Conservation (phyloP, 2,888 invertebrate genomes). For the Lycaena phlaeas region DNA sequence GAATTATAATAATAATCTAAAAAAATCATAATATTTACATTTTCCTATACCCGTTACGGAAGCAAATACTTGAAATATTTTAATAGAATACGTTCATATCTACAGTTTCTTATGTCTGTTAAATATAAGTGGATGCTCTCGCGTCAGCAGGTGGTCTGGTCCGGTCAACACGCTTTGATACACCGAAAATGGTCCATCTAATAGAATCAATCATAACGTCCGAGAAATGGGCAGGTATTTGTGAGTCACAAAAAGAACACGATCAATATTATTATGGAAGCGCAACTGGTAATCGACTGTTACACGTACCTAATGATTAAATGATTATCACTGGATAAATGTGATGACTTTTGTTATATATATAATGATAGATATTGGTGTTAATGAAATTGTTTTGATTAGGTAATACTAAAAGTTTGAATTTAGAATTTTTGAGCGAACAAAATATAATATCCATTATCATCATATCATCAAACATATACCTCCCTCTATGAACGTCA, state of each 20-base stretch:
- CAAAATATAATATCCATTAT: no score
- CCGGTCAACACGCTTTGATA: constrained; percentile 62
- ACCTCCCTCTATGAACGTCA: no score
- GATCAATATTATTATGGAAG: constrained; percentile 20
- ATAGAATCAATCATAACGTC: constrained; percentile 65
- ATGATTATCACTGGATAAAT: background rate
- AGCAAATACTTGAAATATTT: no score
- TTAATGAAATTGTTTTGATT: no score
- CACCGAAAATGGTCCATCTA: constrained; percentile 56
- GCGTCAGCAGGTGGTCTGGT: constrained; percentile 55
- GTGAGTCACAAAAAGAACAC: constrained; percentile 26
- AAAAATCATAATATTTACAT: background rate
- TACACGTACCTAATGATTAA: background rate
- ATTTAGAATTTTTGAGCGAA: background rate
- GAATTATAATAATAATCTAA: no score
- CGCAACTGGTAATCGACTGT: background rate
- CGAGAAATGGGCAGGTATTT: constrained; percentile 27
- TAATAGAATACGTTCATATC: constrained; percentile 27
- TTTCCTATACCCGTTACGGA: no score
- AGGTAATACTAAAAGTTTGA: no score
- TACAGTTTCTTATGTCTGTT: constrained; percentile 28
- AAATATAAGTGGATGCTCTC: constrained; percentile 32
- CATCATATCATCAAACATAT: no score
- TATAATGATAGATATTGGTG: no score
- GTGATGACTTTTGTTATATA: no score